Evolutionary conservation across 2,888 invertebrate species (phyloP), one percentile per base, ranked within the genome.

Genomic region (Sturmia bella): DNA sequence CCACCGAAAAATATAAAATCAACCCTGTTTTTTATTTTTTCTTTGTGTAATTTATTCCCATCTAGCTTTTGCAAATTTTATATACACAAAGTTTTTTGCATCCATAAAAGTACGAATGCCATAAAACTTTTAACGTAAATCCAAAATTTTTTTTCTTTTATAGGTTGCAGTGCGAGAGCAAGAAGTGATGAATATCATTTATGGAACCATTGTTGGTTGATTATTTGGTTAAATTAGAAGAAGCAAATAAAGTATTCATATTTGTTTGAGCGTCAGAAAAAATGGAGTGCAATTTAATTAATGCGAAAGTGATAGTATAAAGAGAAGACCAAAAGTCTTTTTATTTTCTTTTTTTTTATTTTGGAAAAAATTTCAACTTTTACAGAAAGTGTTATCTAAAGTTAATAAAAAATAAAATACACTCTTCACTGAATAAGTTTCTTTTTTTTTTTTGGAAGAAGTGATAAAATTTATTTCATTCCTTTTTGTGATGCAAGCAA

Each of bases 131-230:
- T 52, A 61, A 39, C 52, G 45, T 57, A 66, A 72, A 54, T 66
- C 54, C 52, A 24, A 64, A 79, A 15, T 79, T 78, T 59, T 54
- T 52, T 52, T 61, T 73, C n/a, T 73, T 78, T 80, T 69, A 74
- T 69, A 17, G 54, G 37, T 61, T 75, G 61, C 63, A 39, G 56
- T 43, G 50, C 61, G 24, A 56, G 68, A 63, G 57, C 69, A 69
- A 43, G 74, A 77, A 69, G 39, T 77, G 81, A 81, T 81, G 77
- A 81, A 81, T 81, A 77, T 70, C 75, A 39, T 50, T 66, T 68
- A 48, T 17, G 32, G 39, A 43, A 50, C 54, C 17, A 52, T 66
- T 61, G 43, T 50, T 54, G 32, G 15, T 37, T 59, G 37, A 41
- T 43, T 64, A 39, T 24, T 56, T 43, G 54, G 12, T 64, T 74